Percentiles rank a stretch among this genome's conserved stretches.
Conservation (phyloP, 2,797 vertebrate genomes). For the Betta splendens region DNA sequence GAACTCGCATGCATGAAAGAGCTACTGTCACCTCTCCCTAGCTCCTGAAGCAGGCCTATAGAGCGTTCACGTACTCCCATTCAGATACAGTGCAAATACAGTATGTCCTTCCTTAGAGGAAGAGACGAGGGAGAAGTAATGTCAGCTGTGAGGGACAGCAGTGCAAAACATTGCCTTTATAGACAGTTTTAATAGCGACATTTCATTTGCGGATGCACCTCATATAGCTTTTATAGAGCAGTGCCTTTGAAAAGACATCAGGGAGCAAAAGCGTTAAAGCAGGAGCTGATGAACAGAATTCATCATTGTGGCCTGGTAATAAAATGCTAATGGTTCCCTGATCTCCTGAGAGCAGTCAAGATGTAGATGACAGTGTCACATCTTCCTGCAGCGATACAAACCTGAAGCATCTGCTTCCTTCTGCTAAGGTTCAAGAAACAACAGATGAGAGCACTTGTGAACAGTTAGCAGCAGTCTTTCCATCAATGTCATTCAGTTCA, state of each 20-base stretch:
- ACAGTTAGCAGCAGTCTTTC: too few species aligned
- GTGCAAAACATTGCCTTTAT: slow-evolving; percentile 47
- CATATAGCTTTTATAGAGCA: slow-evolving; percentile 59
- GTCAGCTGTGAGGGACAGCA: slow-evolving; percentile 38
- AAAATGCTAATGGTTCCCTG: slow-evolving; percentile 57
- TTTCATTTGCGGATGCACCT: slow-evolving; percentile 63
- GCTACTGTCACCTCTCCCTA: too few species aligned
- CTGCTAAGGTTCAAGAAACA: not conserved
- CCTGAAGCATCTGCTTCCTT: not conserved
- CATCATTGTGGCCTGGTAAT: slow-evolving; percentile 55
- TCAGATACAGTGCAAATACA: too few species aligned
- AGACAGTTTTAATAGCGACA: slow-evolving; percentile 63
- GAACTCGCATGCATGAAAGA: too few species aligned
- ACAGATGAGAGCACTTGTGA: not conserved
- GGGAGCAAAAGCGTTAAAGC: slow-evolving; percentile 66
- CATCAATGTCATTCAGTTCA: too few species aligned
- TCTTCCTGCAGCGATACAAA: slow-evolving; percentile 43
- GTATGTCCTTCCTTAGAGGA: too few species aligned
- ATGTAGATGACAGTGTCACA: slow-evolving; percentile 52
- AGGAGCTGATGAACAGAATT: slow-evolving; percentile 58
- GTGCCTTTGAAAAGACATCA: slow-evolving; percentile 60
- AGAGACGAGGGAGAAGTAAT: slow-evolving; percentile 25
- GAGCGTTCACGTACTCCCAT: too few species aligned
- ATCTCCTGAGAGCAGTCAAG: slow-evolving; percentile 53
- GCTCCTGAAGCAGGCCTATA: too few species aligned